These are phyloP conservation scores for Tribolium madens DNA, from an alignment of 1,140 invertebrate species.

Conservation along the genomic window DNA sequence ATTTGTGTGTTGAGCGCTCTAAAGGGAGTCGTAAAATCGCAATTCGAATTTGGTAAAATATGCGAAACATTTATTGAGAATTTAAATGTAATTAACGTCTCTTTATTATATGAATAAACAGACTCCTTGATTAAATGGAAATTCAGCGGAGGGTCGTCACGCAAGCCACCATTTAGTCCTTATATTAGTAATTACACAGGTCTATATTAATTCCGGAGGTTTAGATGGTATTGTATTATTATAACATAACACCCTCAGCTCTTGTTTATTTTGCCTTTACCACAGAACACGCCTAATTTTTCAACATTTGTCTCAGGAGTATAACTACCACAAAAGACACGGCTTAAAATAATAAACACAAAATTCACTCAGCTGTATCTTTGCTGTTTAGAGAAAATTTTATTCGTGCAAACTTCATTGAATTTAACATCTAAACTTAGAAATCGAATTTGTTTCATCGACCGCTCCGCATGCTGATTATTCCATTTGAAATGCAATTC, in stretches of 20 bases:
- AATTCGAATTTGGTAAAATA: constrained; percentile 38
- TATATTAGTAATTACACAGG: constrained; percentile 50
- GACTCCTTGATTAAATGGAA: constrained; percentile 55
- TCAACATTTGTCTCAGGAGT: neutral
- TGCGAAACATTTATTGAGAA: constrained; percentile 48
- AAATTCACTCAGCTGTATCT: neutral
- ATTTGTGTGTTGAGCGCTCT: constrained; percentile 9
- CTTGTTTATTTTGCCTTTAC: constrained; percentile 8
- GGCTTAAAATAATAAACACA: neutral
- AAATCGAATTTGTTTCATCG: constrained; percentile 20
- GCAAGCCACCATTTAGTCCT: constrained; percentile 51
- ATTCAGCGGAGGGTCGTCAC: constrained; percentile 49
- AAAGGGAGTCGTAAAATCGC: constrained; percentile 20
- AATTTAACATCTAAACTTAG: neutral
- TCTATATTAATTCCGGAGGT: constrained; percentile 46
- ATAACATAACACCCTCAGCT: constrained; percentile 27
- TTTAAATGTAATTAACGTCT: constrained; percentile 52
- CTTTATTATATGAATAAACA: constrained; percentile 54
- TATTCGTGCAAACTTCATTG: constrained; percentile 22
- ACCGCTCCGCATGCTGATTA: constrained; percentile 1
- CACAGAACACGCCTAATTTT: neutral
- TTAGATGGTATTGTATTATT: constrained; percentile 44
- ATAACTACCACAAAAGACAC: neutral
- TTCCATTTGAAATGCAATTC: constrained; percentile 7
- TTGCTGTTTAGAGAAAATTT: constrained; percentile 2